phyloP scores from a whole-genome alignment of 37 sponge, comb jelly and placozoan genomes.

The Chondrilla cf. caribensis region DNA sequence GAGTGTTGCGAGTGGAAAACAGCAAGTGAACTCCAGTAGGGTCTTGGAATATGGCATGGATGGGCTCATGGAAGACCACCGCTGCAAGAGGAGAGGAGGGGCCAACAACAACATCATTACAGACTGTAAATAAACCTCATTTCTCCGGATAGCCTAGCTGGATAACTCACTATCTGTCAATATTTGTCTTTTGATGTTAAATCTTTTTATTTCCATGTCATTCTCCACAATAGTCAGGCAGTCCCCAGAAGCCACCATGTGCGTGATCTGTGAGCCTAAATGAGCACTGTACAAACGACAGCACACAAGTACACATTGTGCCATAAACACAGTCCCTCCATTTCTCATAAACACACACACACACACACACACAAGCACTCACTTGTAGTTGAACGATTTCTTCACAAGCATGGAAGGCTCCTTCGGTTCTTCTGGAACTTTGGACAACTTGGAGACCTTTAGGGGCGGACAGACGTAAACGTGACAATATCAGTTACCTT shows the following conservation, averaged over 20 bases:
- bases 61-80: conserved; percentile 62
- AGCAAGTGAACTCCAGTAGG: conserved; percentile 83
- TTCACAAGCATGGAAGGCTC: background rate
- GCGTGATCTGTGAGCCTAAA: background rate
- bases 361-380: background rate
- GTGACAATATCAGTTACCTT: background rate
- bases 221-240: conserved; percentile 16
- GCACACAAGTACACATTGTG: background rate
- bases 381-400: conserved; percentile 10
- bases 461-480: background rate
- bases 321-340: too few species aligned
- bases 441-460: background rate
- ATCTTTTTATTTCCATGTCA: background rate
- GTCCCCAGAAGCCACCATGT: conserved; percentile 15
- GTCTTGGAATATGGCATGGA: conserved; percentile 89
- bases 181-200: background rate
- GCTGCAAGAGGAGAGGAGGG: background rate
- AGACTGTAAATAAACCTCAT: too few species aligned
- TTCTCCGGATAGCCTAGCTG: too few species aligned
- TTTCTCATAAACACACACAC: too few species aligned
- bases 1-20: conserved; percentile 42
- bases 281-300: background rate
- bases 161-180: background rate
- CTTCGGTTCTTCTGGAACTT: background rate
- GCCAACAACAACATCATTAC: too few species aligned